Evolutionary conservation across 2,797 vertebrate species (phyloP).

Genomic region (Lycodopsis pacificus): DNA sequence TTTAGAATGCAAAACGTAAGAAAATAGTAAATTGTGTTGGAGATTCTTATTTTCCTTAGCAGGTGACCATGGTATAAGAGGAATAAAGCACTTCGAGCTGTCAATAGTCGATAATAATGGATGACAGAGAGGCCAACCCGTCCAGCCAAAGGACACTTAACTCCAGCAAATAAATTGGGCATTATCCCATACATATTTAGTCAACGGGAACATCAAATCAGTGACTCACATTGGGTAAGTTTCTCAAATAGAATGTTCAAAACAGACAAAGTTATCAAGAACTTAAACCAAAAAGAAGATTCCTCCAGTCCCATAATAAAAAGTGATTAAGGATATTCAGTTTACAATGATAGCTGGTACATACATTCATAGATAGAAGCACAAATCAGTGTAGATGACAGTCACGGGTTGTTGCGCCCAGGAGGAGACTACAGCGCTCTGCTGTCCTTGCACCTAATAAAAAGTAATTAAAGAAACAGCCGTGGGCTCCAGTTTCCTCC

Average conservation of each 20-base stretch:
- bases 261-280: neutral
- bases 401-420: neutral
- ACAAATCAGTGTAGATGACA: neutral
- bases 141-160: neutral
- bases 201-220: neutral
- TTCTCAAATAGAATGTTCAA: neutral
- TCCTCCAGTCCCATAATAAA: neutral
- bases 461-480: conserved; percentile 36
- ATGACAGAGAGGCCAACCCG: no score
- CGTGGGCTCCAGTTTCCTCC: conserved; percentile 6
- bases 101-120: neutral
- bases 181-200: neutral
- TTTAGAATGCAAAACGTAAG: neutral
- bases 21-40: neutral
- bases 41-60: neutral
- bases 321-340: neutral
- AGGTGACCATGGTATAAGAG: neutral
- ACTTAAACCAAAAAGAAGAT: neutral
- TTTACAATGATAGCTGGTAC: neutral
- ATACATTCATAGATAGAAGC: neutral
- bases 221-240: neutral
- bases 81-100: neutral
- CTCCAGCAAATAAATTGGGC: neutral
- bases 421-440: conserved; percentile 16
- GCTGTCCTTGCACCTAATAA: conserved; percentile 20